Conservation (phyloP, 2,888 invertebrate genomes). For the Ichneumoninae sp. region DNA sequence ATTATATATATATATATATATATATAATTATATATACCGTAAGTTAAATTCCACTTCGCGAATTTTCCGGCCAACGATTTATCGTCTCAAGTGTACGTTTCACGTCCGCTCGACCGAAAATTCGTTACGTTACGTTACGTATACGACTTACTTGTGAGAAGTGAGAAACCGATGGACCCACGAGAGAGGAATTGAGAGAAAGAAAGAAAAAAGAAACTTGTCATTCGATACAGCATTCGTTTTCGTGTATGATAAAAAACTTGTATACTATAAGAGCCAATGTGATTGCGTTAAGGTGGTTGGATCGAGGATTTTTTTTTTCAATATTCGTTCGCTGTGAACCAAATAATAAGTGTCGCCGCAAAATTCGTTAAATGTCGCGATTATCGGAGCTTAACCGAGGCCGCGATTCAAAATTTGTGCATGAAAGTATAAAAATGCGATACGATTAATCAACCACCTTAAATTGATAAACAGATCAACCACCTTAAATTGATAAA, state of each 20-base stretch:
- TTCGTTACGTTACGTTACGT: constrained; percentile 44
- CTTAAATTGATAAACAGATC: constrained; percentile 34
- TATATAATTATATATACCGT: neutral
- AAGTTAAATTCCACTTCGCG: constrained; percentile 30
- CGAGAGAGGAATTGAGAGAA: neutral
- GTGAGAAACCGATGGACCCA: constrained; percentile 14
- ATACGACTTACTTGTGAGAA: constrained; percentile 39
- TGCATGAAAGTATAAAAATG: neutral
- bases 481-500: constrained; percentile 31
- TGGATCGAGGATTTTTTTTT: neutral
- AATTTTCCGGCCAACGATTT: constrained; percentile 59
- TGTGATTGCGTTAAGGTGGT: constrained; percentile 42
- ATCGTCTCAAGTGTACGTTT: constrained; percentile 38
- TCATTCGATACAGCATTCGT: constrained; percentile 64
- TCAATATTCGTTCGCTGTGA: neutral
- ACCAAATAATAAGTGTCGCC: neutral
- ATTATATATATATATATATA: constrained; percentile 10
- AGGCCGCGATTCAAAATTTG: neutral
- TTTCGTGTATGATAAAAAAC: constrained; percentile 69
- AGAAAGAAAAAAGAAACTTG: neutral
- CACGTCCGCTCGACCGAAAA: constrained; percentile 18
- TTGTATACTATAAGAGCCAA: constrained; percentile 59
- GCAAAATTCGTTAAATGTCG: neutral
- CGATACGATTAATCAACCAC: constrained; percentile 29
- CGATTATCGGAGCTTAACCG: neutral